Percentiles rank a stretch among this genome's conserved stretches.
These are phyloP conservation scores for Drosophila repleta DNA, from an alignment of 1,140 invertebrate species.

Conservation along the genomic window DNA sequence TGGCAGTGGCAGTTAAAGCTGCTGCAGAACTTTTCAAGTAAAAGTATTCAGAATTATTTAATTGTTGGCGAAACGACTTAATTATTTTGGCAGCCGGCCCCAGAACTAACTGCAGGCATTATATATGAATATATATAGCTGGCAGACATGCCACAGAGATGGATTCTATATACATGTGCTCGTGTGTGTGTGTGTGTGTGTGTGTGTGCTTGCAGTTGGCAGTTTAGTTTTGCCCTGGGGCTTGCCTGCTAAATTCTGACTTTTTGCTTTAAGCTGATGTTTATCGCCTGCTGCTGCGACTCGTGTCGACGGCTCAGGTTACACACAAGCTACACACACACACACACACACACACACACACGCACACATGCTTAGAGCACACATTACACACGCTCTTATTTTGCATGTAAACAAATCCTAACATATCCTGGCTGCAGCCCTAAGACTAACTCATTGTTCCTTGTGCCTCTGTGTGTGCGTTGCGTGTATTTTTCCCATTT, in stretches of 20 bases:
- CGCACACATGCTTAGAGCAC: neutral
- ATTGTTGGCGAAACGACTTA: conserved; percentile 82
- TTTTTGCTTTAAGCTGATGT: conserved; percentile 54
- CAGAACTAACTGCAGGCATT: conserved; percentile 55
- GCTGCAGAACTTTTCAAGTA: conserved; percentile 12
- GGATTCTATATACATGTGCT: neutral
- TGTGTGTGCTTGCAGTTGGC: neutral
- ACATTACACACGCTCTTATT: conserved; percentile 38
- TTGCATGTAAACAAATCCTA: conserved; percentile 65
- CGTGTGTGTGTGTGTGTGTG: neutral
- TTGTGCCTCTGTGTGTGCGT: conserved; percentile 19
- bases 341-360: conserved; percentile 6
- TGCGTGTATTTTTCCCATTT: conserved; percentile 38
- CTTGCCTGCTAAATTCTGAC: conserved; percentile 36
- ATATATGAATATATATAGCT: conserved; percentile 35
- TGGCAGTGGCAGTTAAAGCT: neutral
- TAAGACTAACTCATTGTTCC: conserved; percentile 32
- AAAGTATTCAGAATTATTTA: conserved; percentile 69
- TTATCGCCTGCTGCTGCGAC: conserved; percentile 33
- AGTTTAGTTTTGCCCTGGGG: conserved; percentile 4
- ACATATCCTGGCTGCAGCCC: conserved; percentile 54
- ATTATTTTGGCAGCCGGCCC: conserved; percentile 78
- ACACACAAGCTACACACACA: conserved; percentile 47
- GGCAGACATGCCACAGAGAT: conserved; percentile 33
- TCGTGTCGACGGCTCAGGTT: conserved; percentile 60